phyloP scores from a whole-genome alignment of 2,888 invertebrate genomes.

The Tigriopus californicus region DNA sequence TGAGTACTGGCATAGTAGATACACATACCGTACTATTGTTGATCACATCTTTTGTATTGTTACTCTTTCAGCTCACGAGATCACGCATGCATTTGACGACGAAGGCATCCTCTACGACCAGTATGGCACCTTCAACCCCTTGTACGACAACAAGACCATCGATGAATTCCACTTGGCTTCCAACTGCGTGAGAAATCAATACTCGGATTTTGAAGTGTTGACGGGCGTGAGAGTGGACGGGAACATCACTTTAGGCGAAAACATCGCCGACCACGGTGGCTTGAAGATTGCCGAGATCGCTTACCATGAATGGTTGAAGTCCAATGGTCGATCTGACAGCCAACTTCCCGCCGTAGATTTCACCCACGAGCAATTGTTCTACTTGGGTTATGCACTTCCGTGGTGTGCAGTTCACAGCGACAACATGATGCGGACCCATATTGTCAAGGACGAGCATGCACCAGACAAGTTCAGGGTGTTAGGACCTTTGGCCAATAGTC shows the following conservation, averaged over 20 bases:
- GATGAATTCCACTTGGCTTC: slow-evolving; percentile 3
- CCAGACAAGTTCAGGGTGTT: slow-evolving; percentile 33
- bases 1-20: neutral
- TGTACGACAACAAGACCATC: slow-evolving; percentile 11
- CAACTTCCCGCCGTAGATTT: slow-evolving; percentile 3
- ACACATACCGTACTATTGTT: neutral
- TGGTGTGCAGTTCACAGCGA: slow-evolving; percentile 11
- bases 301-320: slow-evolving; percentile 34
- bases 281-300: slow-evolving; percentile 74
- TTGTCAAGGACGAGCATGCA: slow-evolving; percentile 14
- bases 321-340: slow-evolving; percentile 15
- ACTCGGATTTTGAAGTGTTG: neutral
- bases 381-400: slow-evolving; percentile 14
- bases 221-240: slow-evolving; percentile 42
- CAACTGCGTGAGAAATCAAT: slow-evolving; percentile 11
- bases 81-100: slow-evolving; percentile 16
- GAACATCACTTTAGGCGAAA: slow-evolving; percentile 77
- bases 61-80: slow-evolving; percentile 13
- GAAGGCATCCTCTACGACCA: slow-evolving; percentile 6
- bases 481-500: slow-evolving; percentile 41
- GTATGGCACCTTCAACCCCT: neutral
- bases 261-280: slow-evolving; percentile 87
- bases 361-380: neutral
- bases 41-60: neutral
- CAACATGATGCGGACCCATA: neutral